Percentiles rank a stretch among this genome's conserved stretches.
phyloP scores from a whole-genome alignment of 2,797 vertebrate species.

The Triplophysa bombifrons region DNA sequence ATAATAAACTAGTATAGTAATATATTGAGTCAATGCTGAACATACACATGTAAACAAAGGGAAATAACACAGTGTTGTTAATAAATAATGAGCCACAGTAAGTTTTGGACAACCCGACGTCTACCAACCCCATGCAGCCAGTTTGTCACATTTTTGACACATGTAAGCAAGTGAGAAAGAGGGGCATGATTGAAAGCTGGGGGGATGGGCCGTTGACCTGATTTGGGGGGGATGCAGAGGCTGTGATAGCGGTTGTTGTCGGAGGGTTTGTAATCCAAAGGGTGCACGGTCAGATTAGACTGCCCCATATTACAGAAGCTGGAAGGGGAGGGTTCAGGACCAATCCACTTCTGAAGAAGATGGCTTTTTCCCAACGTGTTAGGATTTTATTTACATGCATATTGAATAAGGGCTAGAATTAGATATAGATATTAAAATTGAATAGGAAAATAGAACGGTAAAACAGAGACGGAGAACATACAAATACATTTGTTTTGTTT shows the following conservation, averaged over 20 bases:
- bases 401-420: too few relatives aligned
- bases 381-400: conserved; percentile 54
- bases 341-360: conserved; percentile 42
- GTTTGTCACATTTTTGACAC: conserved; percentile 11
- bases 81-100: not conserved
- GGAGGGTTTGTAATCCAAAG: conserved; percentile 69
- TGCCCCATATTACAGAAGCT: conserved; percentile 72
- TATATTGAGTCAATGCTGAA: not conserved
- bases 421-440: not conserved
- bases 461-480: not conserved
- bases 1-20: not conserved
- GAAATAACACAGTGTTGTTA: not conserved
- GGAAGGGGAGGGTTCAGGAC: not conserved
- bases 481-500: too few relatives aligned
- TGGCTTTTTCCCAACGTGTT: conserved; percentile 69
- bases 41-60: not conserved
- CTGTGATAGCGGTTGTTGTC: conserved; percentile 59
- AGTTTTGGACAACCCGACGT: not conserved
- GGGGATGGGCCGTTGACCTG: conserved; percentile 44
- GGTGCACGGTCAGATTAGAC: conserved; percentile 75
- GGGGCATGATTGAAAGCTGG: not conserved
- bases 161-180: conserved; percentile 13
- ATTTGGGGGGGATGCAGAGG: conserved; percentile 28
- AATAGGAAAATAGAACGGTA: too few relatives aligned
- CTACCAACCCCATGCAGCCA: not conserved